Evolutionary conservation across 1,140 invertebrate genomes (phyloP).

Genomic region (Tetranychus urticae): DNA sequence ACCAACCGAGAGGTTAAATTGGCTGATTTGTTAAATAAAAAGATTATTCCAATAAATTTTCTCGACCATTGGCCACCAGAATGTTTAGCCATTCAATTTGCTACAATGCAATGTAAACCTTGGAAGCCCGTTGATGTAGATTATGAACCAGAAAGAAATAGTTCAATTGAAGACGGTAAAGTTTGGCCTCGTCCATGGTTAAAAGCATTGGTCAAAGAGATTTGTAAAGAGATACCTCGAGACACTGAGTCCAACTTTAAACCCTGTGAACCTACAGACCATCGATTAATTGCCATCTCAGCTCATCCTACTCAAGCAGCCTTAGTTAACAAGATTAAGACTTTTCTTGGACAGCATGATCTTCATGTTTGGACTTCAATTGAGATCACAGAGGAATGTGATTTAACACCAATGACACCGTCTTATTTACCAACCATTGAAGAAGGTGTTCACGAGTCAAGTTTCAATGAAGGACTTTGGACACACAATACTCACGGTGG

Average conservation of each 20-base stretch:
- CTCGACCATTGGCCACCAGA: slow-evolving; percentile 23
- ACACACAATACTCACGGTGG: slow-evolving; percentile 4
- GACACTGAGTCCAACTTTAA: not conserved
- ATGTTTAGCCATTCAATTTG: slow-evolving; percentile 26
- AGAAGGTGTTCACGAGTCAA: slow-evolving; percentile 7
- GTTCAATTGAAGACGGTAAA: not conserved
- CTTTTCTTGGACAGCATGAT: slow-evolving; percentile 14
- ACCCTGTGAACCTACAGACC: slow-evolving; percentile 2
- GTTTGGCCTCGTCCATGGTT: not conserved
- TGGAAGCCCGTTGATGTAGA: slow-evolving; percentile 5
- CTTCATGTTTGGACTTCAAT: slow-evolving; percentile 20
- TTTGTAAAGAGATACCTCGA: not conserved
- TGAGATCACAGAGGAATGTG: slow-evolving; percentile 7
- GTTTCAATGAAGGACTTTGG: slow-evolving; percentile 5
- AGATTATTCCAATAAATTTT: slow-evolving; percentile 24
- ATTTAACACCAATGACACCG: slow-evolving; percentile 6
- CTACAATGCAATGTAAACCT: slow-evolving; percentile 20
- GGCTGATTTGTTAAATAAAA: slow-evolving; percentile 24
- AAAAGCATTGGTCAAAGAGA: not conserved
- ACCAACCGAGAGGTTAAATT: slow-evolving; percentile 28
- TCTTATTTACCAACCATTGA: slow-evolving; percentile 10
- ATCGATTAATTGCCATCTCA: slow-evolving; percentile 13
- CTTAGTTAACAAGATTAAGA: slow-evolving; percentile 13
- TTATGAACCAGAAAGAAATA: not conserved
- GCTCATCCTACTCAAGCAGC: slow-evolving; percentile 13